Conservation (phyloP, 64 coral and sea anemone genomes). For the Anthopleura sola region DNA sequence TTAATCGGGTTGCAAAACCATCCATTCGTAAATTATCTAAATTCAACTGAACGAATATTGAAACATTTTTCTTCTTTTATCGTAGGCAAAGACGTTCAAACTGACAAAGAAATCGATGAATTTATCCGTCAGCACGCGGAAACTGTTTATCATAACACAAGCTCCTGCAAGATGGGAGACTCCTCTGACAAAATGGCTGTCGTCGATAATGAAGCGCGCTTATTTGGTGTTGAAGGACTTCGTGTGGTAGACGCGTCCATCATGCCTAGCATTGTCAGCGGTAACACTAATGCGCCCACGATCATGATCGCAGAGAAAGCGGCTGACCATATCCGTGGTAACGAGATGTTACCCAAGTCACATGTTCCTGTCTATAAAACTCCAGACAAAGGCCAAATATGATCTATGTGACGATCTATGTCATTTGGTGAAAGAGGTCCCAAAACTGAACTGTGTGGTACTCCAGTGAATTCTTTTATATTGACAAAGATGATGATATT, state of each 20-base stretch:
- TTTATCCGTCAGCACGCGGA: constrained; percentile 53
- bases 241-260: constrained; percentile 64
- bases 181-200: constrained; percentile 63
- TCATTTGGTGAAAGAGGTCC: too few relatives aligned
- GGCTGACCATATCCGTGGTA: constrained; percentile 59
- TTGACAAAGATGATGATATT: too few relatives aligned
- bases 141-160: constrained; percentile 67
- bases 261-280: constrained; percentile 81
- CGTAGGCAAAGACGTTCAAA: constrained; percentile 57
- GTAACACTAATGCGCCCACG: constrained; percentile 79
- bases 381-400: constrained; percentile 51
- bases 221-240: constrained; percentile 57
- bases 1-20: too few relatives aligned
- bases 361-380: constrained; percentile 49
- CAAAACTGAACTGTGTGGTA: too few relatives aligned
- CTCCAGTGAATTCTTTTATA: too few relatives aligned
- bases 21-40: too few relatives aligned
- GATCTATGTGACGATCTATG: too few relatives aligned
- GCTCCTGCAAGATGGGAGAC: constrained; percentile 78
- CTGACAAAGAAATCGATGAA: constrained; percentile 70
- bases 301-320: constrained; percentile 77
- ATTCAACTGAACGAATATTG: too few relatives aligned
- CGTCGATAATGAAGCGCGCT: constrained; percentile 50
- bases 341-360: constrained; percentile 29
- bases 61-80: too few relatives aligned